A percentile compares a stretch with the other conserved stretches of the same genome.
Evolutionary conservation across 2,888 invertebrate species (phyloP).

Genomic region (Anarsia innoxiella): DNA sequence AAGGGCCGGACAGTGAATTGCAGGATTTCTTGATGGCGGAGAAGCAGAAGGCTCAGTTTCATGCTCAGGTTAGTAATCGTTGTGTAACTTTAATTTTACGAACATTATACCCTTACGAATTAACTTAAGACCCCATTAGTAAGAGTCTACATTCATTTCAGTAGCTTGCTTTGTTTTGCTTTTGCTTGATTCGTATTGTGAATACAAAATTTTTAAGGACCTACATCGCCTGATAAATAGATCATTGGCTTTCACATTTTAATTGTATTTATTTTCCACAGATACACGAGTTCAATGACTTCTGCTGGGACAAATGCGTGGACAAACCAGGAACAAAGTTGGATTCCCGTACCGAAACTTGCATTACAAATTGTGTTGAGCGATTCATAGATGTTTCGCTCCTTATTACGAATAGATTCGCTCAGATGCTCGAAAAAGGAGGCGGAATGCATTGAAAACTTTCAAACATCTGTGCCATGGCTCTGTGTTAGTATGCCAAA

Average conservation of each 20-base stretch:
- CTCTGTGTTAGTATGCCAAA: too few species aligned
- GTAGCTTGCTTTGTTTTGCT: constrained; percentile 28
- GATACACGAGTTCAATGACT: constrained; percentile 95
- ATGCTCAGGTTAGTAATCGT: constrained; percentile 82
- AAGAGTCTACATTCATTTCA: background rate
- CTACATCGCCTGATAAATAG: too few species aligned
- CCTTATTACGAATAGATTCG: constrained; percentile 90
- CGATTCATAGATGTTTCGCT: constrained; percentile 95
- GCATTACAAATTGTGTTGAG: constrained; percentile 94
- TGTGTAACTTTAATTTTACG: constrained; percentile 11
- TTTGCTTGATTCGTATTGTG: too few species aligned
- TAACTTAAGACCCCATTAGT: too few species aligned
- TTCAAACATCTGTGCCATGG: too few species aligned
- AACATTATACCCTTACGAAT: too few species aligned
- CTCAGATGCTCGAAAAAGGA: constrained; percentile 87
- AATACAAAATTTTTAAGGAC: too few species aligned
- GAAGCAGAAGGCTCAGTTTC: constrained; percentile 92
- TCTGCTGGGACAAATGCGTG: constrained; percentile 97
- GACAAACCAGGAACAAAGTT: constrained; percentile 92
- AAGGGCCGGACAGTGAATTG: constrained; percentile 81
- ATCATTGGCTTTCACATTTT: too few species aligned
- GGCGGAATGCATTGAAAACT: constrained; percentile 72
- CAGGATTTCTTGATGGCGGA: constrained; percentile 89
- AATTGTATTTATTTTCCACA: too few species aligned
- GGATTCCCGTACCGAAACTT: constrained; percentile 91